phyloP scores from a whole-genome alignment of 2,113 vertebrate genomes.

The Phyllostomus discolor region DNA sequence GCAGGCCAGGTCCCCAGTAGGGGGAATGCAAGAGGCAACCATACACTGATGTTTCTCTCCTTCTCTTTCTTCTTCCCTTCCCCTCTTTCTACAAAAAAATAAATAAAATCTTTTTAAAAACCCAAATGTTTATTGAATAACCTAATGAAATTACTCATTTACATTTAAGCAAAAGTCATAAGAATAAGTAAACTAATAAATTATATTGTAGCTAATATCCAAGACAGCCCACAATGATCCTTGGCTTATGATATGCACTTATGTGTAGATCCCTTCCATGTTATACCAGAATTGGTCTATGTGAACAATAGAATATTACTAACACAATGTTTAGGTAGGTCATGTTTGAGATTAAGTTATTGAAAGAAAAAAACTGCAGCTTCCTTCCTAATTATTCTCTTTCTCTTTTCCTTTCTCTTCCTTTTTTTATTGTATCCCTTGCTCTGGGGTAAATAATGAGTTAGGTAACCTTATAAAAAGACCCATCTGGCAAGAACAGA shows the following conservation, averaged over 20 bases:
- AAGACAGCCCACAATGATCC: neutral
- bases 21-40: no score
- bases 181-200: neutral
- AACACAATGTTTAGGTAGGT: neutral
- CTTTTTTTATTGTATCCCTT: neutral
- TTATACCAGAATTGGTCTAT: neutral
- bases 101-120: no score
- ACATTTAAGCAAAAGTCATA: neutral
- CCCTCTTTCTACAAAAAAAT: no score
- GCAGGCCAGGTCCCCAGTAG: no score
- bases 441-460: neutral
- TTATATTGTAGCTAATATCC: neutral
- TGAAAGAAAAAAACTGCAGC: neutral
- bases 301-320: neutral
- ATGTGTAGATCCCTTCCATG: neutral
- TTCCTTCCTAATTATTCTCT: neutral
- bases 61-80: no score
- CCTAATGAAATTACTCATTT: neutral
- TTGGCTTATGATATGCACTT: neutral
- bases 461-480: neutral
- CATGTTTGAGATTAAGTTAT: neutral
- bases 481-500: neutral
- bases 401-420: neutral
- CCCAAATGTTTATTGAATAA: neutral
- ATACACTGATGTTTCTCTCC: no score